Evolutionary conservation across 23 tunicate species (phyloP).

Genomic region (Styela plicata): DNA sequence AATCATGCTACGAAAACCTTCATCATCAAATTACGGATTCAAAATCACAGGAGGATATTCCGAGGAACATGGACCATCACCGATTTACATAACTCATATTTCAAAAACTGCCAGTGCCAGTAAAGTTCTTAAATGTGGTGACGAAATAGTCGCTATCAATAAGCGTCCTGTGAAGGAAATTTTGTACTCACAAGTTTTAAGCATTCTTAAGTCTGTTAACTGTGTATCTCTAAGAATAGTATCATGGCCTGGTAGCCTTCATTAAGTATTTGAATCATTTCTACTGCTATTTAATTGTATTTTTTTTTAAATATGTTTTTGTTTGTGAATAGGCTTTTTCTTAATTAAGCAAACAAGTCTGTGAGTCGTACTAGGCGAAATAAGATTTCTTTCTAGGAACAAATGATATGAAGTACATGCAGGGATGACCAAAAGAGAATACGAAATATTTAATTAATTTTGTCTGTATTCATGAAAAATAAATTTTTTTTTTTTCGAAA

Average conservation of each 20-base stretch:
- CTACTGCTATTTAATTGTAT: no score
- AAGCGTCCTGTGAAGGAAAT: conserved; percentile 34
- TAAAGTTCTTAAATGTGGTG: conserved; percentile 46
- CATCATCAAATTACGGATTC: conserved; percentile 47
- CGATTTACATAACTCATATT: conserved; percentile 18
- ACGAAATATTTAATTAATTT: no score
- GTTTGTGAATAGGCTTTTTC: no score
- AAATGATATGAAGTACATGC: no score
- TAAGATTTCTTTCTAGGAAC: no score
- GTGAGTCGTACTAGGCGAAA: no score
- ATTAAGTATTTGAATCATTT: no score
- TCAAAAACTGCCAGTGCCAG: conserved; percentile 29
- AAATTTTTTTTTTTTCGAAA: no score
- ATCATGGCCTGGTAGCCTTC: conserved; percentile 87
- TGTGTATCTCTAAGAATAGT: conserved; percentile 26
- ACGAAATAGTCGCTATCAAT: conserved; percentile 72
- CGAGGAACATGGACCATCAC: conserved; percentile 8
- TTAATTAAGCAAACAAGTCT: no score
- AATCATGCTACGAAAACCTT: conserved; percentile 27
- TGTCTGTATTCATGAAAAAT: no score
- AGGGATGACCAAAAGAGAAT: no score
- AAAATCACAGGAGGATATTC: conserved; percentile 57
- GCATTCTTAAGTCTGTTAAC: conserved; percentile 14
- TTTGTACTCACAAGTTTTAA: conserved; percentile 37
- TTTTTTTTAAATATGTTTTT: no score